Base-by-base conservation (phyloP, 2,113 vertebrate genomes). In the Paradoxurus hermaphroditus region DNA sequence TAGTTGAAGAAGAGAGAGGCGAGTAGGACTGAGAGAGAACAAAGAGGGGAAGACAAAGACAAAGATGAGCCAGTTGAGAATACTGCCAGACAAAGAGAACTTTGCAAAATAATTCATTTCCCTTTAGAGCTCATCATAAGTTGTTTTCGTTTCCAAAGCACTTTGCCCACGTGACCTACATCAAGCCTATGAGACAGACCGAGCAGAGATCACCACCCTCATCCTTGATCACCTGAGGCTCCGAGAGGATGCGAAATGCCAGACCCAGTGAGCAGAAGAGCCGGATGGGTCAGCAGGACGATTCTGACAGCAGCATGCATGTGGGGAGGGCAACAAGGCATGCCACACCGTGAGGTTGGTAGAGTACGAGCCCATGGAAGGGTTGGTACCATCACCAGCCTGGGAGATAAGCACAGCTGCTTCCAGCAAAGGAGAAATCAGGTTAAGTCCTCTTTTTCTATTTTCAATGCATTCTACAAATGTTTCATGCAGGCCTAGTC, bases 81-180 rank as follows among this genome's bases (percentile, higher is more conserved):
- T 41, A 56, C 0, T 23, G 81, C 36, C 56, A 89, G 63, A 82
- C 49, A 81, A 44, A 51, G 79, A 91, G 83, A 51, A 67, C 8
- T 53, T 44, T 79, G 56, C 49, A 86, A 93, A 90, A 56, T 86
- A 95, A 97, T 92, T 89, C 23, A n/a, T 85, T 93, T 81, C 83
- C 63, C 75, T 95, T 86, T 31, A 19, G 41, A 89, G 51, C 51
- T 81, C 9, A 2, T 79, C 25, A 6, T 34, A 53, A 7, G 34
- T 56, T 25, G 34, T 62, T 75, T 95, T 83, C 62, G 27, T 86
- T 86, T 67, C 83, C 63, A 44, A 31, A 70, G 83, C 51, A 53
- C 13, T 62, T 19, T 1, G 0, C 3, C 0, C 15, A 41, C 7
- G 9, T 6, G 7, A 39, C 59, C 49, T 63, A 46, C 2, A 2